Evolutionary conservation across 2,797 vertebrate genomes (phyloP).

Genomic region (Sardinella longiceps): DNA sequence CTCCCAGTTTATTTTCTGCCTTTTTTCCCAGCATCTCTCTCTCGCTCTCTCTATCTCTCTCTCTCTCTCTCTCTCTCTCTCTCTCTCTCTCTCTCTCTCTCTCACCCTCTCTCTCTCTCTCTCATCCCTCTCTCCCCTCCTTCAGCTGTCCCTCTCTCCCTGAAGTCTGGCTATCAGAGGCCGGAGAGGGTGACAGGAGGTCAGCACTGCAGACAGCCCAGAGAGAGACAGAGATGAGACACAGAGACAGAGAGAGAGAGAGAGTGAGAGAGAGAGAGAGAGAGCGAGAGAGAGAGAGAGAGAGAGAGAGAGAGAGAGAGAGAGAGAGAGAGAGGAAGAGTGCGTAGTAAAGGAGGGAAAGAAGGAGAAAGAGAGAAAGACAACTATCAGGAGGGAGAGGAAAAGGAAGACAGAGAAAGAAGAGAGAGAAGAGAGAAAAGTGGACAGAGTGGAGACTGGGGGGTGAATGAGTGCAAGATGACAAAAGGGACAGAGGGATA

Average conservation of each 20-base stretch:
- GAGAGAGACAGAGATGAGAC: background rate
- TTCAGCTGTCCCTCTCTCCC: slow-evolving; percentile 13
- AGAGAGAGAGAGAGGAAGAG: background rate
- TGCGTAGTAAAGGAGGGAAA: background rate
- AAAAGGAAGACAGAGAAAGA: background rate
- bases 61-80: background rate
- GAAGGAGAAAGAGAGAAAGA: background rate
- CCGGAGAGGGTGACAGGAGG: background rate
- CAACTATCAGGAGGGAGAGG: background rate
- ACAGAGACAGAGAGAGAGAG: background rate
- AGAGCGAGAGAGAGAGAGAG: slow-evolving; percentile 14
- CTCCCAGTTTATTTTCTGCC: background rate
- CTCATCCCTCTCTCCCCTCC: background rate
- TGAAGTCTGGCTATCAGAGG: slow-evolving; percentile 26
- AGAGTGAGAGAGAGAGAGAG: slow-evolving; percentile 5
- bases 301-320: background rate
- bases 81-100: background rate
- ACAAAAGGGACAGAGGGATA: background rate
- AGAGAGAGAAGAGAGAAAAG: background rate
- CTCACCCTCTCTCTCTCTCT: background rate
- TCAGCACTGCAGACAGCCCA: slow-evolving; percentile 17
- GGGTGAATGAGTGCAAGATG: background rate
- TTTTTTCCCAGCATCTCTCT: too few relatives aligned
- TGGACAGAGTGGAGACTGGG: too few relatives aligned
- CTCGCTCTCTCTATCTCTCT: background rate